A percentile compares a stretch with the other conserved stretches of the same genome.
phyloP scores from a whole-genome alignment of 2,888 invertebrate genomes.

The Isotomurus palustris region DNA sequence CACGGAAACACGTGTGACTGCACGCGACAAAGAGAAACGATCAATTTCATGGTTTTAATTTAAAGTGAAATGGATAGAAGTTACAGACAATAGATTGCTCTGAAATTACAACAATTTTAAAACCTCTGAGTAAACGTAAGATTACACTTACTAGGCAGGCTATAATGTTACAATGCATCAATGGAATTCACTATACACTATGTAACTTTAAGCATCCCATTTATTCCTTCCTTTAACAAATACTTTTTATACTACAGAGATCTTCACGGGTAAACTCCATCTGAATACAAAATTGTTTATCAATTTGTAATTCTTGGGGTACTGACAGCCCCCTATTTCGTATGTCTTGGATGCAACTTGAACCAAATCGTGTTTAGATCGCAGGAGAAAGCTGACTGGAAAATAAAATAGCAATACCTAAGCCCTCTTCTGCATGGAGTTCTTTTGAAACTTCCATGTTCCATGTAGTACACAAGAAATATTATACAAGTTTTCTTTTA shows the following conservation, averaged over 20 bases:
- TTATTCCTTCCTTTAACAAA: not conserved
- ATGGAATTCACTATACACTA: not conserved
- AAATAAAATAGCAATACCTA: too few species aligned
- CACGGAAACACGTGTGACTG: too few species aligned
- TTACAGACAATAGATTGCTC: conserved; percentile 1
- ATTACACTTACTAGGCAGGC: too few species aligned
- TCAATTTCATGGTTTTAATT: too few species aligned
- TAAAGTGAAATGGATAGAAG: conserved; percentile 1
- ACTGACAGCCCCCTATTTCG: not conserved
- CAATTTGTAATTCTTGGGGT: conserved; percentile 12
- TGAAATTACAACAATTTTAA: too few species aligned
- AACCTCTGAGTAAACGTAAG: too few species aligned
- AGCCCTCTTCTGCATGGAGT: too few species aligned
- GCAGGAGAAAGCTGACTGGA: too few species aligned
- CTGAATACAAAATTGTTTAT: conserved; percentile 16
- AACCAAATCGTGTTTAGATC: conserved; percentile 6
- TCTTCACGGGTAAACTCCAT: conserved; percentile 5
- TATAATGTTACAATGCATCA: not conserved
- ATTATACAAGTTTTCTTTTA: too few species aligned
- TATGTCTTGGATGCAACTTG: conserved; percentile 6
- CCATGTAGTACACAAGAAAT: not conserved
- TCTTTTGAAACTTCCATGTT: too few species aligned
- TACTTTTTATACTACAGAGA: not conserved
- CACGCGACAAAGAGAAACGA: too few species aligned
- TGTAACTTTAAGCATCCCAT: not conserved